Evolutionary conservation across 2,888 invertebrate species (phyloP).

Genomic region (Heliconius cydno): DNA sequence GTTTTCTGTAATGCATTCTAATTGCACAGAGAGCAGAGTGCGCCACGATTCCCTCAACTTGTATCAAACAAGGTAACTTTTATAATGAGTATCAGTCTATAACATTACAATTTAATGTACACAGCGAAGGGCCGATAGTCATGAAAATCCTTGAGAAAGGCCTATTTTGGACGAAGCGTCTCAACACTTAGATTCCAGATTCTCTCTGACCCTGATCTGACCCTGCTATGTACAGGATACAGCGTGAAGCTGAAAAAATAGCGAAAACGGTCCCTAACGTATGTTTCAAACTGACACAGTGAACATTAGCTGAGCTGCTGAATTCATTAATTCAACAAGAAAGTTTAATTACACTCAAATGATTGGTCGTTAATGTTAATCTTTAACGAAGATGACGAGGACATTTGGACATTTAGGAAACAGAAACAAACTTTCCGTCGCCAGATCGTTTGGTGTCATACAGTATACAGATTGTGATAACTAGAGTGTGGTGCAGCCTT

Average conservation of each 20-base stretch:
- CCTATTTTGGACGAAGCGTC: too few species aligned
- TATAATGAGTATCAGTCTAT: too few species aligned
- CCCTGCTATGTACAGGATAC: too few species aligned
- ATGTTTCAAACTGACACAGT: background rate
- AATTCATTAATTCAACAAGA: slow-evolving; percentile 21
- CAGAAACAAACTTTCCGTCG: slow-evolving; percentile 16
- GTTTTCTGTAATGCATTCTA: too few species aligned
- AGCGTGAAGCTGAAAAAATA: background rate
- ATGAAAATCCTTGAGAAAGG: too few species aligned
- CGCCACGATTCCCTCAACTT: too few species aligned
- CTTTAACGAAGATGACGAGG: slow-evolving; percentile 22
- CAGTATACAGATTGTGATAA: background rate
- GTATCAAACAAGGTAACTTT: too few species aligned
- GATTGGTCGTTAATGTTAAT: slow-evolving; percentile 34
- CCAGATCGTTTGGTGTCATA: background rate
- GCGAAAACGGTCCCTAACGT: background rate
- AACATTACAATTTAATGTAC: too few species aligned
- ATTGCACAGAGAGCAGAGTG: too few species aligned
- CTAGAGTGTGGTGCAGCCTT: background rate
- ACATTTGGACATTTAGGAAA: slow-evolving; percentile 17
- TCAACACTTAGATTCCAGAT: too few species aligned
- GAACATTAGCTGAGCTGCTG: background rate
- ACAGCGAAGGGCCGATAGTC: too few species aligned
- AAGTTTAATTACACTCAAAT: slow-evolving; percentile 21
- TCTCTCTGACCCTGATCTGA: too few species aligned